phyloP scores from a whole-genome alignment of 2,888 invertebrate genomes.

The Ethmia dodecea region DNA sequence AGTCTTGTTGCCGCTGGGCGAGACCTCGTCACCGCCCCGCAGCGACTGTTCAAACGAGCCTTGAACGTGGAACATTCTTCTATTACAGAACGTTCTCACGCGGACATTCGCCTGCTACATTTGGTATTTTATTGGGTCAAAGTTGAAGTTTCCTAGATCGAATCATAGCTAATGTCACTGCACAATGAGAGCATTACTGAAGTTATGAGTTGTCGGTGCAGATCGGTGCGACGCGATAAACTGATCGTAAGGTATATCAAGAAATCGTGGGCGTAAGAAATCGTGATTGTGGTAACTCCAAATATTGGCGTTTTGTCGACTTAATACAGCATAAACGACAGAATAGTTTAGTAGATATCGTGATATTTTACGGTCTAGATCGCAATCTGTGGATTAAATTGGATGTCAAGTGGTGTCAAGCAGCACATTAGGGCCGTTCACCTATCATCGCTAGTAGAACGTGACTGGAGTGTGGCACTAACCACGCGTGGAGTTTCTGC shows the following conservation, averaged over 20 bases:
- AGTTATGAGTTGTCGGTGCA: constrained; percentile 46
- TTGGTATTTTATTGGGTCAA: constrained; percentile 57
- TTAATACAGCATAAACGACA: not conserved
- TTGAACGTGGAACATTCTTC: constrained; percentile 72
- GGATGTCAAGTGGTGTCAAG: constrained; percentile 7
- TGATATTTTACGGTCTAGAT: not conserved
- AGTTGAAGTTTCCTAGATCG: constrained; percentile 41
- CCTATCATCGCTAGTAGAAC: constrained; percentile 9
- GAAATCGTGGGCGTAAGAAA: constrained; percentile 34
- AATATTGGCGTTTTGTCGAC: constrained; percentile 11
- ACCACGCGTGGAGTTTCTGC: constrained; percentile 38
- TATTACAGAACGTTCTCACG: constrained; percentile 40
- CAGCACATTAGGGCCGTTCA: constrained; percentile 13
- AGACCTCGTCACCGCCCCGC: constrained; percentile 68
- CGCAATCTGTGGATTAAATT: too few species aligned
- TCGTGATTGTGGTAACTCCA: constrained; percentile 38
- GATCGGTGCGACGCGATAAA: constrained; percentile 52
- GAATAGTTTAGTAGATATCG: not conserved
- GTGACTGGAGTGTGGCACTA: constrained; percentile 9
- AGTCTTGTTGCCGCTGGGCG: constrained; percentile 67
- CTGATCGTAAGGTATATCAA: constrained; percentile 32
- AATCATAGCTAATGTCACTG: constrained; percentile 56
- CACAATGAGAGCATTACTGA: constrained; percentile 47
- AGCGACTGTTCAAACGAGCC: constrained; percentile 79
- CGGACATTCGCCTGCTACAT: constrained; percentile 33